Base-by-base conservation (phyloP, 2,113 vertebrate species). In the Lichenostomus cassidix region DNA sequence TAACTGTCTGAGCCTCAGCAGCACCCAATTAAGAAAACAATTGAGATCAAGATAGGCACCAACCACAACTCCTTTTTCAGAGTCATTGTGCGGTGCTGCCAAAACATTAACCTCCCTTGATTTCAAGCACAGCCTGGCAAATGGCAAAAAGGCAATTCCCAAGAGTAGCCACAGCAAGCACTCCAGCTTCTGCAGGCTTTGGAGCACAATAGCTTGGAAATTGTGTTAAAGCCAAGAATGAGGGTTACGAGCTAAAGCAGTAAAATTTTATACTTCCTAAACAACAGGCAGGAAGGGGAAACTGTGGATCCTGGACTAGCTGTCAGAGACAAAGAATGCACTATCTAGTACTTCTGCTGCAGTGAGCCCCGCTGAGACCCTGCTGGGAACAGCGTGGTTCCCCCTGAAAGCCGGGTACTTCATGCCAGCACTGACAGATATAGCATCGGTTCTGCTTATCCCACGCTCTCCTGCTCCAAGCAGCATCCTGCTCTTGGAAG, bases 21-120 rank as follows among this genome's bases (percentile, higher is more conserved):
- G 68, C 75, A 88, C 33, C 60, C 52, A 87, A 24, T 75, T 91
- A 86, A 77, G 79, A 85, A 77, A 90, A 95, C 67, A 88, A 62
- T 90, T 67, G 83, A 56, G 47, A 41, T 4, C 41, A 68, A 94
- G 74, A 94, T 77, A 91, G 83, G 73, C 78, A 81, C 41, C 15
- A 5, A 37, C 64, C 47, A 75, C 71, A 88, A 44, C 13, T 80
- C 60, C 44, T 95, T 81, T 77, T 79, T 94, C 59, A 74, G 56
- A 41, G 64, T 53, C 79, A 63, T 21, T 33, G 31, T 22, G 73
- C 75, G 44, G 52, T 83, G 63, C 58, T 93, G 90, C 94, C 90
- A 94, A 90, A 92, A 65, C 23, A 49, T 79, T 49, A 71, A 37
- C 58, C 44, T 82, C 55, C 55, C 73, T 88, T 77, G 63, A 63